phyloP scores from a whole-genome alignment of 2,113 vertebrate genomes.

The Podarcis raffonei region DNA sequence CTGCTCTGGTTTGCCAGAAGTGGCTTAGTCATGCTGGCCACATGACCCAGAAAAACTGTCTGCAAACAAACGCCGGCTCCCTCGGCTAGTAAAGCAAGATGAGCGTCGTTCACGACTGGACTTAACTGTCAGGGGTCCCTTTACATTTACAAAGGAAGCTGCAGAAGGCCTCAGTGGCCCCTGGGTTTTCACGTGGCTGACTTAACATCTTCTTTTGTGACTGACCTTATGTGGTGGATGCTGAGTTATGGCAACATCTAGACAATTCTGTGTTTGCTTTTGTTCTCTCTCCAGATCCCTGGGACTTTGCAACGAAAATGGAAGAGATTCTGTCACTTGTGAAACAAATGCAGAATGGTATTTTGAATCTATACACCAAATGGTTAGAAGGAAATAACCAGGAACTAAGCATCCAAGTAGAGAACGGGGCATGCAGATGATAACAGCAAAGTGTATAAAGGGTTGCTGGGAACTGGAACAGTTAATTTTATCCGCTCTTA shows the following conservation, averaged over 20 bases:
- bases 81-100: too few species aligned
- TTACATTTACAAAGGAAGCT: too few species aligned
- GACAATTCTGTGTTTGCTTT: constrained; percentile 1
- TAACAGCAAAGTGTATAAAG: not conserved
- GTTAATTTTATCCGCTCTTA: not conserved
- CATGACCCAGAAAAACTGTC: too few species aligned
- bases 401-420: not conserved
- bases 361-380: not conserved
- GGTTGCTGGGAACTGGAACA: not conserved
- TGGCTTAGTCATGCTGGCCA: too few species aligned
- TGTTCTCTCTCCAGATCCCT: constrained; percentile 16
- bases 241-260: not conserved
- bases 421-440: not conserved
- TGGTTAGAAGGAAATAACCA: not conserved
- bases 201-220: not conserved
- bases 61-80: too few species aligned
- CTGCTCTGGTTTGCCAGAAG: too few species aligned
- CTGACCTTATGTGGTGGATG: not conserved
- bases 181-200: not conserved
- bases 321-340: constrained; percentile 29
- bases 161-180: too few species aligned
- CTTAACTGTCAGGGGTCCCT: too few species aligned
- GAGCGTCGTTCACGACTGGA: too few species aligned
- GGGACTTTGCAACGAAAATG: constrained; percentile 19
- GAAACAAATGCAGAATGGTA: constrained; percentile 42